A percentile compares a stretch with the other conserved stretches of the same genome.
phyloP scores from a whole-genome alignment of 64 coral and sea anemone species.

The Astreopora myriophthalma region DNA sequence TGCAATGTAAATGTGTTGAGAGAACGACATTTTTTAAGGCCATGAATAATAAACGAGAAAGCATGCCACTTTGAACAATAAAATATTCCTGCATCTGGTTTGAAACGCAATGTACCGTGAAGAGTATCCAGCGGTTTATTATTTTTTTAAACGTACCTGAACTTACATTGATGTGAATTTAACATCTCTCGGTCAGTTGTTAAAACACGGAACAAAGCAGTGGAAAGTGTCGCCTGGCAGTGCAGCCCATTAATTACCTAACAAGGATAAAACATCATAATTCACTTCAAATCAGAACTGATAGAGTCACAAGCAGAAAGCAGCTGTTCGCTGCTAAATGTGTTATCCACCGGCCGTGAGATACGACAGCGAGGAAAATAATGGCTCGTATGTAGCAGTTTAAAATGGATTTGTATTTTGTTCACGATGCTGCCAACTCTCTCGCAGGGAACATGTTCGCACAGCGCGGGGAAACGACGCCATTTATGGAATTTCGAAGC shows the following conservation, averaged over 20 bases:
- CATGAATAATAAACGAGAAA: conserved; percentile 29
- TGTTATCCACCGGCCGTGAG: conserved; percentile 38
- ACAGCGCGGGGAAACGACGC: neutral
- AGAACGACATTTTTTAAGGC: neutral
- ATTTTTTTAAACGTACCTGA: conserved; percentile 31
- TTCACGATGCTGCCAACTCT: conserved; percentile 23
- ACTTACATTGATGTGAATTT: neutral
- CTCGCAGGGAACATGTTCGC: conserved; percentile 11
- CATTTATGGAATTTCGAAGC: conserved; percentile 13
- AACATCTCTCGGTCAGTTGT: neutral
- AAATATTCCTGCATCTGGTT: conserved; percentile 43
- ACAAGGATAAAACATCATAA: conserved; percentile 10
- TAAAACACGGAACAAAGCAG: neutral
- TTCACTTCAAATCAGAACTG: conserved; percentile 39
- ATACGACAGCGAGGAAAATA: conserved; percentile 34
- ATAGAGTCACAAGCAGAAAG: conserved; percentile 8
- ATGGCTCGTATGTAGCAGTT: neutral
- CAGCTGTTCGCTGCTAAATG: conserved; percentile 35
- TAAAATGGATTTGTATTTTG: conserved; percentile 16
- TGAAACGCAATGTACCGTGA: neutral
- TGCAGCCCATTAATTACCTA: conserved; percentile 18
- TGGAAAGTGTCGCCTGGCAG: neutral
- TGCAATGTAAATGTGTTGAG: neutral
- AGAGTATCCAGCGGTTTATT: conserved; percentile 23
- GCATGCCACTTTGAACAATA: conserved; percentile 56